These are phyloP conservation scores for Bolinopsis microptera DNA, from an alignment of 37 sponge, comb jelly and placozoan genomes.

Conservation along the genomic window DNA sequence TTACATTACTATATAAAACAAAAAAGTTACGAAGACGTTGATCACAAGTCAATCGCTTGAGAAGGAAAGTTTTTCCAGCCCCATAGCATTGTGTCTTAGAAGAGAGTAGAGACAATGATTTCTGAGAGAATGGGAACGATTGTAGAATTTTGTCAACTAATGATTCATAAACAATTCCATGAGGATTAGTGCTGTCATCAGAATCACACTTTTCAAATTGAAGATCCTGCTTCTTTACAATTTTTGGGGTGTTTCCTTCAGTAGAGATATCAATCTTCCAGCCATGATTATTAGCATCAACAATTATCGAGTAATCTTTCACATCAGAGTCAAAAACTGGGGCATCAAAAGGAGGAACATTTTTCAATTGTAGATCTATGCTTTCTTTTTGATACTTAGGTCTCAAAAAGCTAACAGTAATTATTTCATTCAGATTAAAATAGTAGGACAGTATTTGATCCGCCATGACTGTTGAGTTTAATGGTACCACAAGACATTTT, in stretches of 20 bases:
- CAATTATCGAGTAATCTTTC: neutral
- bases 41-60: neutral
- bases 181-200: neutral
- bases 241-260: neutral
- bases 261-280: neutral
- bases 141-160: constrained; percentile 7
- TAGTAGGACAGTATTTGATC: neutral
- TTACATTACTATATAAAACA: neutral
- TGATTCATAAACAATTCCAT: neutral
- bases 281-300: neutral
- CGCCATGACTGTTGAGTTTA: neutral
- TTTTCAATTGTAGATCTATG: neutral
- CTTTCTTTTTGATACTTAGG: neutral
- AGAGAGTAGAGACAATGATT: neutral
- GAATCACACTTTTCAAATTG: neutral
- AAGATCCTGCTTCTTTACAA: neutral
- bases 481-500: neutral
- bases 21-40: neutral
- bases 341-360: neutral
- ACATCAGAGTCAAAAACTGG: neutral
- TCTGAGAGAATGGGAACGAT: constrained; percentile 8
- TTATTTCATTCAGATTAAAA: neutral
- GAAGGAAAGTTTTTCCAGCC: constrained; percentile 16
- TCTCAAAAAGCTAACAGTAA: neutral
- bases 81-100: neutral